Percentiles rank a stretch among this genome's conserved stretches.
Evolutionary conservation across 2,888 invertebrate genomes (phyloP).

Genomic region (Tenthredo scrophulariae): DNA sequence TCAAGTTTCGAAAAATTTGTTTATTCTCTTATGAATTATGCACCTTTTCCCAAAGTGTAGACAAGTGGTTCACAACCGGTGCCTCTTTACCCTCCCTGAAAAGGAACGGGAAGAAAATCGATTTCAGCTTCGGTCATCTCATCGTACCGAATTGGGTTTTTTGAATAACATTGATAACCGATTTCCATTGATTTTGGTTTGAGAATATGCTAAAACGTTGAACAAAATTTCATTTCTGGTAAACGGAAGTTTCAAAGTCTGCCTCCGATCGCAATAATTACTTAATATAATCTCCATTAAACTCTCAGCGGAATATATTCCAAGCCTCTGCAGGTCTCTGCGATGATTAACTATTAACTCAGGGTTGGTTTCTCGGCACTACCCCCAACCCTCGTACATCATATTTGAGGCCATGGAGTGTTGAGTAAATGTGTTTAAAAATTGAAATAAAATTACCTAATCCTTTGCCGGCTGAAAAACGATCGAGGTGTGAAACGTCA

Average conservation of each 20-base stretch:
- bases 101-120: not conserved
- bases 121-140: not conserved
- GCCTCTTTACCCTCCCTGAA: not conserved
- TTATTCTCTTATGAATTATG: not conserved
- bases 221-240: not conserved
- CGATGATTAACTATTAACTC: not conserved
- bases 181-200: not conserved
- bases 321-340: not conserved
- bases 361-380: not conserved
- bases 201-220: not conserved
- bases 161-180: not conserved
- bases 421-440: not conserved
- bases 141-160: not conserved
- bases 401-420: not conserved
- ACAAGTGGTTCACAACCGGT: conserved; percentile 4
- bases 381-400: not conserved
- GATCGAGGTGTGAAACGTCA: not conserved
- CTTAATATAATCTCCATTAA: not conserved
- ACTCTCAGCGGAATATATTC: not conserved
- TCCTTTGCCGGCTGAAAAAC: not conserved
- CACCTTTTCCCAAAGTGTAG: not conserved
- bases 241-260: not conserved
- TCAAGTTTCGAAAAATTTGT: not conserved
- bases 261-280: not conserved
- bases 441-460: not conserved